These are phyloP conservation scores for Trichopria drosophilae DNA, from an alignment of 2,888 invertebrate genomes.

Conservation along the genomic window DNA sequence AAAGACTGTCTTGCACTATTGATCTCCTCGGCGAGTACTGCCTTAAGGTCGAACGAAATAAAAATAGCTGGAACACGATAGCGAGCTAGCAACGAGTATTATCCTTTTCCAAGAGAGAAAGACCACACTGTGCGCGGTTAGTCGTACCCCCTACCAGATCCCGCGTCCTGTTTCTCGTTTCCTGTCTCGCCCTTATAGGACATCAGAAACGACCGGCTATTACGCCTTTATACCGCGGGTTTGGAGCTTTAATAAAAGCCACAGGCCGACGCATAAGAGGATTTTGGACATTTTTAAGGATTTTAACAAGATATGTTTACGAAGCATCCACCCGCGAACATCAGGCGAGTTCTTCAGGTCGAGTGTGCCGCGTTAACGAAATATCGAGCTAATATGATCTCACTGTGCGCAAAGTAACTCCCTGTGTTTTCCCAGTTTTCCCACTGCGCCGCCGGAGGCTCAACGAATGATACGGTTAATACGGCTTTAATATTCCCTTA, in stretches of 20 bases:
- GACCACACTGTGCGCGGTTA: conserved; percentile 19
- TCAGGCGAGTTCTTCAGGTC: no score
- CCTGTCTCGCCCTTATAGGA: conserved; percentile 30
- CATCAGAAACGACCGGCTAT: conserved; percentile 38
- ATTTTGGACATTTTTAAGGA: conserved; percentile 43
- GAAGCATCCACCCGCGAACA: conserved; percentile 25
- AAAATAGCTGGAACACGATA: conserved; percentile 23
- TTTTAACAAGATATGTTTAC: conserved; percentile 39
- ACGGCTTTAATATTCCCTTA: no score
- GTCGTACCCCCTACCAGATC: neutral
- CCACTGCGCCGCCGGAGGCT: no score
- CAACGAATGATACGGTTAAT: no score
- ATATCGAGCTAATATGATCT: no score
- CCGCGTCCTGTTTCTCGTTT: neutral
- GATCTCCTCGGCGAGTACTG: conserved; percentile 18
- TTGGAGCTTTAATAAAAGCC: conserved; percentile 41
- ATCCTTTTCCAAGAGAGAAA: conserved; percentile 29
- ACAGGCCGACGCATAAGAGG: conserved; percentile 37
- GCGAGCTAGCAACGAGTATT: conserved; percentile 19
- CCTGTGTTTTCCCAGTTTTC: no score
- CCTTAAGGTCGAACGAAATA: conserved; percentile 25
- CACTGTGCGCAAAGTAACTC: no score
- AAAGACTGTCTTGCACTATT: conserved; percentile 30
- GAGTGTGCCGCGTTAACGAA: no score
- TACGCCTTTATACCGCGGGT: conserved; percentile 39